Evolutionary conservation across 2,888 invertebrate species (phyloP).

Genomic region (Synergus gifuensis): DNA sequence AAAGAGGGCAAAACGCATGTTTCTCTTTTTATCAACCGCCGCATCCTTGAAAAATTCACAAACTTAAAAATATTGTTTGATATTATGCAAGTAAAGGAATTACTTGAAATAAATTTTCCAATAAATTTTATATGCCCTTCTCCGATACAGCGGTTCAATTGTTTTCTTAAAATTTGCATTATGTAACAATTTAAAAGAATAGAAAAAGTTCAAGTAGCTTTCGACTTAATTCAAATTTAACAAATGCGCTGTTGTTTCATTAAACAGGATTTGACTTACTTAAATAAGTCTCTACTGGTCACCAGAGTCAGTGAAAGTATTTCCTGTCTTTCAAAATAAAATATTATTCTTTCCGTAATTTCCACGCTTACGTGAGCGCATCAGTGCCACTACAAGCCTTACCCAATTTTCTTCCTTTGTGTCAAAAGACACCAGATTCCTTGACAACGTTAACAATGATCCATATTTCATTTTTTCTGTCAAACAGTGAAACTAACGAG

Average conservation of each 20-base stretch:
- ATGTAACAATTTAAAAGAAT: background rate
- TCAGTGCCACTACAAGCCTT: conserved; percentile 47
- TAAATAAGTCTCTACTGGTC: conserved; percentile 23
- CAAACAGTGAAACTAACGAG: background rate
- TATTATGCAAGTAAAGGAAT: too few species aligned
- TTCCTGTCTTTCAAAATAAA: conserved; percentile 68
- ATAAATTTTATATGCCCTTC: too few species aligned
- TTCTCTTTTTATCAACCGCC: background rate
- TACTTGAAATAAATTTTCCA: too few species aligned
- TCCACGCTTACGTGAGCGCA: conserved; percentile 47
- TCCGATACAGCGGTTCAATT: background rate
- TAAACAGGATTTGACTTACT: conserved; percentile 24
- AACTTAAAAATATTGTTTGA: too few species aligned
- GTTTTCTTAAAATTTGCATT: background rate
- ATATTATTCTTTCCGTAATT: conserved; percentile 53
- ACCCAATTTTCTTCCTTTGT: conserved; percentile 48
- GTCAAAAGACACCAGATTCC: conserved; percentile 38
- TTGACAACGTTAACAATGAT: conserved; percentile 9
- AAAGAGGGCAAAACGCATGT: background rate
- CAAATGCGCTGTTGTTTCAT: background rate
- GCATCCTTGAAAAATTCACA: too few species aligned
- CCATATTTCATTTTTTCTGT: conserved; percentile 9
- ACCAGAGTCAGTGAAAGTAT: conserved; percentile 63
- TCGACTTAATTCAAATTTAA: background rate
- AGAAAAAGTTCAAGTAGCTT: background rate